Conservation (phyloP, 2,888 invertebrate genomes). For the Brassicogethes aeneus region DNA sequence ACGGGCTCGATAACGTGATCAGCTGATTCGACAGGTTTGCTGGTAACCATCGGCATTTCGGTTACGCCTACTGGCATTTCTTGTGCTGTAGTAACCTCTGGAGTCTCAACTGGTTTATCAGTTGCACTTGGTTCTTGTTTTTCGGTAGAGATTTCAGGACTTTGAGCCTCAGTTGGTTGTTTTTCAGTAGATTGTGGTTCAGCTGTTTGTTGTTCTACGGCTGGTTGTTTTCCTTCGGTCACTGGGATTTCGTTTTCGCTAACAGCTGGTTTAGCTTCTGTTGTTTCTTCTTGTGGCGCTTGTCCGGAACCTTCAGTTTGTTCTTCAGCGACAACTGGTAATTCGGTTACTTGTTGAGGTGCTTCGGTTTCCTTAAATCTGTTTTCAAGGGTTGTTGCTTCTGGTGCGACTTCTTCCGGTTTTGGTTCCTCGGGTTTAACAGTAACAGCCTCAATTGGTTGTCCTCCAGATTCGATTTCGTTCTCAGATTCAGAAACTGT, state of each 20-base stretch:
- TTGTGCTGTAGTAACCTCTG: constrained; percentile 10
- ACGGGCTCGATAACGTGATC: constrained; percentile 14
- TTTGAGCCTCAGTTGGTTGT: constrained; percentile 7
- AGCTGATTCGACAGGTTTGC: constrained; percentile 16
- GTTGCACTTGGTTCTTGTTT: constrained; percentile 5
- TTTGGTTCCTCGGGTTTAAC: constrained; percentile 1
- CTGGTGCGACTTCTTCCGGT: constrained; percentile 2
- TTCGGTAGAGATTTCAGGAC: constrained; percentile 10
- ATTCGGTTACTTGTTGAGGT: neutral
- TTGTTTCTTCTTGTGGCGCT: constrained; percentile 7
- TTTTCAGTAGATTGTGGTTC: constrained; percentile 12
- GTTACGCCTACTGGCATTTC: constrained; percentile 16
- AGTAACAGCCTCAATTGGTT: neutral
- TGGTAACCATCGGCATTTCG: constrained; percentile 31
- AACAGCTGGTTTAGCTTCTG: constrained; percentile 7
- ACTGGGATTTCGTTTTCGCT: neutral
- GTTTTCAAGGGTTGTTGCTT: neutral
- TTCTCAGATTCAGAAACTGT: constrained; percentile 6
- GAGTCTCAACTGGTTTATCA: constrained; percentile 11
- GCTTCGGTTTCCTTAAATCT: neutral
- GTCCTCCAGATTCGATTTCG: constrained; percentile 7
- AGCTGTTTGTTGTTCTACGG: constrained; percentile 11
- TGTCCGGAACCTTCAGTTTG: constrained; percentile 3
- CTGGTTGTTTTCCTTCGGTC: constrained; percentile 6
- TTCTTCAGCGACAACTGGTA: constrained; percentile 4